Evolutionary conservation across 1,140 invertebrate species (phyloP).

Genomic region (Antheraea pernyi): DNA sequence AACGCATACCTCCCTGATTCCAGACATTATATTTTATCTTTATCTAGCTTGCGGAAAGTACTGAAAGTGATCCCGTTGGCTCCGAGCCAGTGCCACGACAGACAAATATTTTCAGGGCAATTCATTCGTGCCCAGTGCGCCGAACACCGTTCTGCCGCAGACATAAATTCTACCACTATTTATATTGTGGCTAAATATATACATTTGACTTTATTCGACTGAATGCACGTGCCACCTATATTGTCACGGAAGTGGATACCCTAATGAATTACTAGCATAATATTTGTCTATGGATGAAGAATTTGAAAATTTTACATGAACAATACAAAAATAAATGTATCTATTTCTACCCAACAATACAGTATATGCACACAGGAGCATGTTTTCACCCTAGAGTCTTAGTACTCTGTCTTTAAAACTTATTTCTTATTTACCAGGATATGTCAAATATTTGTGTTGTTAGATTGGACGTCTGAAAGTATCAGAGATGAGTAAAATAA

Average conservation of each 20-base stretch:
- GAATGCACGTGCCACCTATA: conserved; percentile 16
- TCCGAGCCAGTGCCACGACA: conserved; percentile 53
- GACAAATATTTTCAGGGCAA: conserved; percentile 71
- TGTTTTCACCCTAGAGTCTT: too few species aligned
- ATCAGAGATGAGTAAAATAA: too few species aligned
- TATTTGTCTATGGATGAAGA: too few species aligned
- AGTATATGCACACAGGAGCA: too few species aligned
- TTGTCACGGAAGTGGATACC: conserved; percentile 19
- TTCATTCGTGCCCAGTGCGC: conserved; percentile 43
- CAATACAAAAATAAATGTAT: too few species aligned
- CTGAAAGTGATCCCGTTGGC: conserved; percentile 70
- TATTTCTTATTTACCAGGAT: too few species aligned
- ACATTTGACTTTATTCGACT: conserved; percentile 40
- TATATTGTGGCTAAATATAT: conserved; percentile 44
- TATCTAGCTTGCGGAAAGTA: conserved; percentile 34
- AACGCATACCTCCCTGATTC: conserved; percentile 24
- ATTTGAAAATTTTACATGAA: too few species aligned
- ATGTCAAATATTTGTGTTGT: too few species aligned
- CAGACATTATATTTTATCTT: conserved; percentile 27
- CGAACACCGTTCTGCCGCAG: conserved; percentile 25
- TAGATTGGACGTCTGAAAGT: too few species aligned
- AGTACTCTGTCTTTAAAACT: too few species aligned
- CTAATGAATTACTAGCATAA: not conserved
- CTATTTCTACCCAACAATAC: too few species aligned
- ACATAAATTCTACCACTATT: conserved; percentile 50